These are phyloP conservation scores for Ardeotis arabs DNA, from an alignment of 2,113 vertebrate species.

Conservation along the genomic window DNA sequence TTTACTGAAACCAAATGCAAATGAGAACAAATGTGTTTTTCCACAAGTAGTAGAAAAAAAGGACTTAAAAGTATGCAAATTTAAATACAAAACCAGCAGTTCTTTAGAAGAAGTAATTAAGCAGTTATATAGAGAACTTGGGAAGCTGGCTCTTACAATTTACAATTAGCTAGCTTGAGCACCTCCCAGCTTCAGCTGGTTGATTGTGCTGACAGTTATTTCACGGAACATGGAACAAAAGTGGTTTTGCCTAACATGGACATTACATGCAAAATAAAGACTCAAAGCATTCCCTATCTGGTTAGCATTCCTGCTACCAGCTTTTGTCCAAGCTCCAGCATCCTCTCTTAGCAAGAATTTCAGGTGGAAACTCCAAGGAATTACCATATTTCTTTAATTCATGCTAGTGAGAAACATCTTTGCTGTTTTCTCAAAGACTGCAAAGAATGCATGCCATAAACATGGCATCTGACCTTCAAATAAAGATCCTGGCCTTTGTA, in stretches of 20 bases:
- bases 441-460: neutral
- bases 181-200: neutral
- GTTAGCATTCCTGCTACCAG: neutral
- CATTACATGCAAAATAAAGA: neutral
- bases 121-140: neutral
- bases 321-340: neutral
- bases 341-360: neutral
- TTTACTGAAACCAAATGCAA: slow-evolving; percentile 15
- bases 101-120: slow-evolving; percentile 1
- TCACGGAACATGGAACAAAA: neutral
- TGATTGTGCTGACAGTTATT: neutral
- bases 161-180: neutral
- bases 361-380: neutral
- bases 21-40: neutral
- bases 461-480: neutral
- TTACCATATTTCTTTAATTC: neutral
- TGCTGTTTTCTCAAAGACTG: neutral
- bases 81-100: neutral
- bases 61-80: neutral
- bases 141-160: neutral
- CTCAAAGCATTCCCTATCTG: neutral
- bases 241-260: neutral
- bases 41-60: neutral
- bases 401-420: neutral
- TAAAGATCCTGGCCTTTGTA: neutral